Percentiles rank a stretch among this genome's conserved stretches.
Evolutionary conservation across 2,113 vertebrate species (phyloP).

Genomic region (Rutilus rutilus): DNA sequence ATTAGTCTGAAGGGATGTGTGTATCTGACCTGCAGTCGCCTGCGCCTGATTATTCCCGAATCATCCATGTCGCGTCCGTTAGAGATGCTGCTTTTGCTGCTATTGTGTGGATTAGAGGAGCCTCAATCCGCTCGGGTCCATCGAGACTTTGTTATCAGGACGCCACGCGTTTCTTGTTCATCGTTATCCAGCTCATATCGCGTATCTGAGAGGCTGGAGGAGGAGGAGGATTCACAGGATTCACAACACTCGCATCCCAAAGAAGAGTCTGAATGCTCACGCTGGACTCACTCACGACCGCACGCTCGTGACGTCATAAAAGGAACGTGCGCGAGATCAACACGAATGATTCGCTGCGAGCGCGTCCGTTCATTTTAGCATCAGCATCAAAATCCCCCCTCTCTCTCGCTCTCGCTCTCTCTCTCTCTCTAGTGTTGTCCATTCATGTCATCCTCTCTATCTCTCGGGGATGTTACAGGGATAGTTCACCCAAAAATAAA

Average conservation of each 20-base stretch:
- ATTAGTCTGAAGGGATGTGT: background rate
- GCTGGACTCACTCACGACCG: too few relatives aligned
- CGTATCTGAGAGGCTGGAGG: constrained; percentile 29
- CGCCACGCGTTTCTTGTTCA: background rate
- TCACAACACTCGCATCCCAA: constrained; percentile 46
- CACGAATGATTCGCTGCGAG: constrained; percentile 51
- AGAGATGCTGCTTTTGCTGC: constrained; percentile 25
- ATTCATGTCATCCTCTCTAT: constrained; percentile 1
- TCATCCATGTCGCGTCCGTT: constrained; percentile 73
- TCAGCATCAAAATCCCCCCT: constrained; percentile 43
- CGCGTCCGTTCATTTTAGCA: constrained; percentile 53
- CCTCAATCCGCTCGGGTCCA: background rate
- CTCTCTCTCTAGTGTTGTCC: constrained; percentile 12
- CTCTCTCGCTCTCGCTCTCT: background rate
- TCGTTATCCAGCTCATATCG: background rate
- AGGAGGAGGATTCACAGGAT: constrained; percentile 40
- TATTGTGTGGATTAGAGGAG: background rate
- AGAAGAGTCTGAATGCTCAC: background rate
- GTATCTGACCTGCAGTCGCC: constrained; percentile 80
- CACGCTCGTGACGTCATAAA: constrained; percentile 46
- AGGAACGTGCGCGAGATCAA: constrained; percentile 52
- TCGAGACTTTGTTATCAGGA: background rate
- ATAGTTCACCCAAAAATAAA: too few relatives aligned
- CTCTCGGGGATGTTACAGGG: background rate
- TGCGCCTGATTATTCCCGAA: constrained; percentile 79